Conservation (phyloP, 2,888 invertebrate genomes). For the Drosophila cyrtoloma region DNA sequence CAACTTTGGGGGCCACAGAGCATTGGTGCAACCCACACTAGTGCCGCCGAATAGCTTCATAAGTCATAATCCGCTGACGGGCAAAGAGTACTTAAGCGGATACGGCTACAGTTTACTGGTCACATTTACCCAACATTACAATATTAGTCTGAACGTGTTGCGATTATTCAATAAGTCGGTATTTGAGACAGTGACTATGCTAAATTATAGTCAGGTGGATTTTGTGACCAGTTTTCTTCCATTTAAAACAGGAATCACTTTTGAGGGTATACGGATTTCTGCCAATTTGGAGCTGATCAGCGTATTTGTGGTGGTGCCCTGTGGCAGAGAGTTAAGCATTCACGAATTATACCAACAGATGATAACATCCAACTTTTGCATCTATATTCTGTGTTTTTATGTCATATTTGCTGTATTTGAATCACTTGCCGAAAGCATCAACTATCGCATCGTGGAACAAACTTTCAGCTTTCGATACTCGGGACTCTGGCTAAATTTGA, state of each 20-base stretch:
- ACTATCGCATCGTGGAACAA: too few species aligned
- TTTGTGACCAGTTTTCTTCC: conserved; percentile 23
- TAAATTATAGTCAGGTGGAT: conserved; percentile 22
- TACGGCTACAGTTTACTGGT: not conserved
- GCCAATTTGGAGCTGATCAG: not conserved
- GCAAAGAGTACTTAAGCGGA: conserved; percentile 15
- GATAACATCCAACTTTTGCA: not conserved
- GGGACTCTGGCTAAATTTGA: conserved; percentile 23
- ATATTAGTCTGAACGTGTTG: conserved; percentile 30
- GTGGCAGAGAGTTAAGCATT: conserved; percentile 30
- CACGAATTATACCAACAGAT: conserved; percentile 6
- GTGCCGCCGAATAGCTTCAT: conserved; percentile 32
- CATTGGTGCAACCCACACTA: conserved; percentile 1
- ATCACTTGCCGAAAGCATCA: not conserved
- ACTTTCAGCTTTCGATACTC: not conserved
- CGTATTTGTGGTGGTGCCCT: conserved; percentile 52
- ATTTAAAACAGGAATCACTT: rapidly evolving
- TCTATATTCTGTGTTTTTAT: not conserved
- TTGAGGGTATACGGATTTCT: not conserved
- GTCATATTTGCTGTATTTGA: conserved; percentile 16
- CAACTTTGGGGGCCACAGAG: conserved; percentile 47
- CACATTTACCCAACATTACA: conserved; percentile 22
- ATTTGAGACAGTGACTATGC: rapidly evolving
- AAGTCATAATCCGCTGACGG: conserved; percentile 21
- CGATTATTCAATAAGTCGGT: rapidly evolving